Conservation (phyloP, 2,888 invertebrate genomes). For the Heteromyza rotundicornis region DNA sequence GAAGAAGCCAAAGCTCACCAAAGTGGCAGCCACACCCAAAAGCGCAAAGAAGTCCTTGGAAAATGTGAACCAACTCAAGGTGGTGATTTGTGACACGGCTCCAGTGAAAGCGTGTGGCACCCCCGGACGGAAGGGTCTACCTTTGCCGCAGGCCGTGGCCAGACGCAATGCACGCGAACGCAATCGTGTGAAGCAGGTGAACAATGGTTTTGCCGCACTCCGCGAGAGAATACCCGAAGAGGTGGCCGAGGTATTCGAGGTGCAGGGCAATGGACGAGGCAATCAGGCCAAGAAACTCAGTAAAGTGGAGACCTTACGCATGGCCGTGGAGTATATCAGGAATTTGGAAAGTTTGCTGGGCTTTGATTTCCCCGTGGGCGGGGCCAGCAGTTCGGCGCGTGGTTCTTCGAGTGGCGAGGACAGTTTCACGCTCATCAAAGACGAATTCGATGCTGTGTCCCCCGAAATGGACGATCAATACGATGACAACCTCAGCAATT, state of each 20-base stretch:
- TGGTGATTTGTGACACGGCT: neutral
- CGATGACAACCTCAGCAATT: slow-evolving; percentile 53
- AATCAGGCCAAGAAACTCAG: slow-evolving; percentile 78
- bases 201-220: slow-evolving; percentile 88
- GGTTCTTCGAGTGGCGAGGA: slow-evolving; percentile 50
- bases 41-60: slow-evolving; percentile 17
- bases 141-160: slow-evolving; percentile 82
- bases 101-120: slow-evolving; percentile 37
- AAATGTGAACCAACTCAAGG: slow-evolving; percentile 13
- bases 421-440: slow-evolving; percentile 55
- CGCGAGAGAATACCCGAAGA: slow-evolving; percentile 86
- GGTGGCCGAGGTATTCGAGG: slow-evolving; percentile 74
- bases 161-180: slow-evolving; percentile 90
- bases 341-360: slow-evolving; percentile 79
- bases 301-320: slow-evolving; percentile 86
- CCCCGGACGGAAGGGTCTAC: slow-evolving; percentile 62
- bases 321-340: slow-evolving; percentile 90
- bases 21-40: slow-evolving; percentile 27
- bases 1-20: slow-evolving; percentile 34
- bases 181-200: slow-evolving; percentile 91
- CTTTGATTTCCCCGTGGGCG: slow-evolving; percentile 64
- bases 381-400: neutral
- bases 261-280: slow-evolving; percentile 66
- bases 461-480: slow-evolving; percentile 46
- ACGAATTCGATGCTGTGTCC: slow-evolving; percentile 51